Evolutionary conservation across 2,797 vertebrate genomes (phyloP), one percentile per base, ranked within the genome.

Genomic region (Phoebastria nigripes): DNA sequence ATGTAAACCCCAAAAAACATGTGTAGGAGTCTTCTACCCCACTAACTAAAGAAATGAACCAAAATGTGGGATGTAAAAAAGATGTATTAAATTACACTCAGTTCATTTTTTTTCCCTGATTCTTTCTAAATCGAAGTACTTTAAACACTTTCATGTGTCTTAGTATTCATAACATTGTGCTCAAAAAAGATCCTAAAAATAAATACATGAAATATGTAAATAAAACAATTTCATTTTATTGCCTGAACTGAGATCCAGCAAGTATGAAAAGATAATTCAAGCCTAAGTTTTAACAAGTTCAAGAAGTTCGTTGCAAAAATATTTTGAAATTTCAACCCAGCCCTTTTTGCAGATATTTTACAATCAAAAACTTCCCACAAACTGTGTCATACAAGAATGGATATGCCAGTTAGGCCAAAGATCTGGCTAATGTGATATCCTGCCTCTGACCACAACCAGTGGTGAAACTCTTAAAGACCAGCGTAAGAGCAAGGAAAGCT

Each of bases 31-130:
- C 3, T 82, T 80, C 24, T 79, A 44, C 12, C 12, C 4, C 26
- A 29, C 11, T 21, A 66, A 44, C 24, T 83, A 39, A 73, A 89
- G 16, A 84, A 80, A 74, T 41, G 5, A 66, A 66, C 15, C 11
- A 46, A 67, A 78, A 70, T 12, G 6, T 9, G 19, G 16, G 47
- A 41, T 77, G 51, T 29, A 49, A 54, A 87, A 65, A 55, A 37
- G 3, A 10, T 12, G 2, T 8, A 71, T n/a, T 84, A 26, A 91
- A 35, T 76, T 56, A 15, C 51, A 35, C 15, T 37, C 1, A 2
- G 6, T 44, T 59, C 1, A 11, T 35, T 35, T 65, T 77, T 63
- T 65, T 80, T 49, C 5, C 2, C 18, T 4, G 0, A n/a, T 41
- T 87, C 5, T 56, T 82, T 78, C 26, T n/a, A 42, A 61, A 72